Base-by-base conservation (phyloP, 2,888 invertebrate species). In the Epicampocera succincta region DNA sequence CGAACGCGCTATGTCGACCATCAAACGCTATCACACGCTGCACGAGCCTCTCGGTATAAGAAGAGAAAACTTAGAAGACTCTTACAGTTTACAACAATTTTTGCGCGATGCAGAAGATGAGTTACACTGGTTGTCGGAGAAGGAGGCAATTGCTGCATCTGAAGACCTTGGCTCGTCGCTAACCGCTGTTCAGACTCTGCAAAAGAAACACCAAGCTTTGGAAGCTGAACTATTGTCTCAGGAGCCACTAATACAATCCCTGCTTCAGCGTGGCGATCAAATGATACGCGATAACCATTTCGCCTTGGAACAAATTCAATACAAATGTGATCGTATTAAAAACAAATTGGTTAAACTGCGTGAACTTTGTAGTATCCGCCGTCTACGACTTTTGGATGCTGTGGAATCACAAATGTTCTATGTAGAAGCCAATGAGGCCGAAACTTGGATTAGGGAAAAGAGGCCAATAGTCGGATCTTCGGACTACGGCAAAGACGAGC, bases 91-190 rank as follows among this genome's bases (percentile, higher is more conserved):
- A 84, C 97, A 98, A 88, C 96, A 98, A 87, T 98, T 98, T 92
- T 93, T 96, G 56, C 92, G 97, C 25, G 99, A 99, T 88, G 96
- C 97, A 0, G 97, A 98, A 80, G 98, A 99, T 88, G 98, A 99
- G 90, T 88, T 97, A 69, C 94, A 95, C 84, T 99, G 99, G 99
- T 91, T 99, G n/a, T 92, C 93, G 4, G 95, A 96, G 86, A 94
- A 95, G 85, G 94, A 95, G 86, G 93, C 93, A 0, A 89, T 95
- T 6, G 95, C 95, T 0, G 92, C 93, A 2, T 95, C 95, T 0
- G 92, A 92, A 29, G 96, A 96, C 88, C 91, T 96, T 13, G 95
- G 95, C 12, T 92, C 87, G 29, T 91, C 89, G 76, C 91, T 96
- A 69, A 93, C 93, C 1, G 95, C 96, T 13, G 97, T 98, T 0